These are phyloP conservation scores for Ctenopoma kingsleyae DNA, from an alignment of 2,797 vertebrate genomes.

Conservation along the genomic window DNA sequence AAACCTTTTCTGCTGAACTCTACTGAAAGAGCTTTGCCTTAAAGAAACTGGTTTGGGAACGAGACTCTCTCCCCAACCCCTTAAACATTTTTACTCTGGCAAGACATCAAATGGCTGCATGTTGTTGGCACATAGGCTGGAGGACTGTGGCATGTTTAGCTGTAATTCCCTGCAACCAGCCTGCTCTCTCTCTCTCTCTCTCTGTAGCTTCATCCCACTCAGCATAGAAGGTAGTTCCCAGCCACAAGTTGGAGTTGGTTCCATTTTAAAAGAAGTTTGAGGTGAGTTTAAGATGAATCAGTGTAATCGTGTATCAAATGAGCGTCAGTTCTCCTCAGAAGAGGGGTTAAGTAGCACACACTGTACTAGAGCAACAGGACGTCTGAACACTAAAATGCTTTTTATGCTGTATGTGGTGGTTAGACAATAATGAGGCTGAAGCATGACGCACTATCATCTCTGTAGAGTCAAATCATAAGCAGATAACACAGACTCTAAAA, in stretches of 20 bases:
- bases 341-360: slow-evolving; percentile 69
- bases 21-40: slow-evolving; percentile 92
- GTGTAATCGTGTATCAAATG: slow-evolving; percentile 65
- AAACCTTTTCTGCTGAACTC: slow-evolving; percentile 87
- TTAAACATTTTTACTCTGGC: slow-evolving; percentile 50
- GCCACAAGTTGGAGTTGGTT: slow-evolving; percentile 77
- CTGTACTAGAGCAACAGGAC: slow-evolving; percentile 60
- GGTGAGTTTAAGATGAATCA: slow-evolving; percentile 43
- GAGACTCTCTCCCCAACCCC: slow-evolving; percentile 47
- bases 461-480: slow-evolving; percentile 49
- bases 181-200: slow-evolving; percentile 75
- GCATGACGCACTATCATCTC: slow-evolving; percentile 64
- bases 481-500: slow-evolving; percentile 30
- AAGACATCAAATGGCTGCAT: slow-evolving; percentile 68
- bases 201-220: slow-evolving; percentile 38
- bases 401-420: slow-evolving; percentile 43
- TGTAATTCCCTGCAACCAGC: slow-evolving; percentile 76
- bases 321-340: slow-evolving; percentile 44
- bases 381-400: slow-evolving; percentile 51
- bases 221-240: slow-evolving; percentile 86
- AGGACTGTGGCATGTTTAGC: slow-evolving; percentile 80
- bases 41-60: slow-evolving; percentile 76
- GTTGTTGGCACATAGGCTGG: slow-evolving; percentile 78
- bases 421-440: slow-evolving; percentile 57
- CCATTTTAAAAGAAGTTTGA: slow-evolving; percentile 32